Percentiles rank a stretch among this genome's conserved stretches.
These are phyloP conservation scores for Amblyteles armatorius DNA, from an alignment of 2,888 invertebrate genomes.

Conservation along the genomic window DNA sequence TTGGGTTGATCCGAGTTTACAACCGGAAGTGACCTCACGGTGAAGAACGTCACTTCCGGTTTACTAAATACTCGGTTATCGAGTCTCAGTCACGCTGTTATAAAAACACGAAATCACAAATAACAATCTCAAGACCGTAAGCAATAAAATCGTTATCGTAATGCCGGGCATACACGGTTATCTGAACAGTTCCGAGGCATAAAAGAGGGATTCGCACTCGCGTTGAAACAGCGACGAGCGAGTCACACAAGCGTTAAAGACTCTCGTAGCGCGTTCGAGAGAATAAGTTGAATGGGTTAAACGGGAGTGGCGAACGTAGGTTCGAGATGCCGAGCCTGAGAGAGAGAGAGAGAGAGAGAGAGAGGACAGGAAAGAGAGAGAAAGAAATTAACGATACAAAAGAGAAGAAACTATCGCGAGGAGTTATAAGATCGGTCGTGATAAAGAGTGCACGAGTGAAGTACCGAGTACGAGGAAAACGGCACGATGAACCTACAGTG, in stretches of 20 bases:
- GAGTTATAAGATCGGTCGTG: constrained; percentile 52
- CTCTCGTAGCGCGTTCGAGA: constrained; percentile 13
- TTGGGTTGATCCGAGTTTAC: no score
- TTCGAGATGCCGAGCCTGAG: constrained; percentile 19
- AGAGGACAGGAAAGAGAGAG: constrained; percentile 23
- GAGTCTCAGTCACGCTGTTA: no score
- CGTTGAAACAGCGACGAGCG: constrained; percentile 7
- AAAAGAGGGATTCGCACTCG: no score
- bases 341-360: background rate
- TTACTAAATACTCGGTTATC: no score
- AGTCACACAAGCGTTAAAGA: background rate
- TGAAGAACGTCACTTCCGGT: no score
- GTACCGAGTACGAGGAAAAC: constrained; percentile 42
- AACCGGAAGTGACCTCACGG: no score
- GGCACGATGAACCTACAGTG: constrained; percentile 37
- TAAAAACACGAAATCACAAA: no score
- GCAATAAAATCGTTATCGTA: no score
- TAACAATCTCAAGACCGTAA: no score
- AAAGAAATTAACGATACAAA: constrained; percentile 18
- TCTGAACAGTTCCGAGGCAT: no score
- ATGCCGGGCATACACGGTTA: no score
- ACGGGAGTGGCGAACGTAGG: constrained; percentile 15
- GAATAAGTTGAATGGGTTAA: constrained; percentile 48
- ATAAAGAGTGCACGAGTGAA: constrained; percentile 16
- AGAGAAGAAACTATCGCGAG: constrained; percentile 33